Base-by-base conservation (phyloP, 2,888 invertebrate genomes). In the Nemotelus pantherinus region DNA sequence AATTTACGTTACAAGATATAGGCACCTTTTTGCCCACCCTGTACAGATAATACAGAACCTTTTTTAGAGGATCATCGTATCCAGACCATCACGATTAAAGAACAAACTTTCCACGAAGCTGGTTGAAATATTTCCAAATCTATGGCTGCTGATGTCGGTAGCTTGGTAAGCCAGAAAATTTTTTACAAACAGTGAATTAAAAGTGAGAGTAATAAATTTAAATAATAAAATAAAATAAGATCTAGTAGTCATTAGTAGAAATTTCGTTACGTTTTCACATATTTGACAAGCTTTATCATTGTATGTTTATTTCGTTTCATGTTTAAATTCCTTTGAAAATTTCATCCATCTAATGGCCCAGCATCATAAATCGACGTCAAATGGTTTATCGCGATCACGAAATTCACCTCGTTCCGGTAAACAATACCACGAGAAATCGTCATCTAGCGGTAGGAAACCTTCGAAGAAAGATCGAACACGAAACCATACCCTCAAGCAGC, bases 231-330 rank as follows among this genome's bases (percentile, higher is more conserved):
- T 25, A 25, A 25, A 25, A 25, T 25, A 25, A 25, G 25, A 63
- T 63, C 63, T 63, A 63, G 63, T 43, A 63, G 43, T 2, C 63
- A 9, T 1, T 10, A 4, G 3, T 63, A 5, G 6, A 5, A 39
- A 63, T 43, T 43, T 4, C n/a, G 2, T 41, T n/a, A 10, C 41
- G 6, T 43, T 43, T 10, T 63, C 43, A 63, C 5, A 10, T 7
- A 5, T 63, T 43, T 63, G 63, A 63, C 63, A 58, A n/a, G 25
- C 25, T 7, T 63, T 10, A 43, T 63, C 39, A 63, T 63, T 41
- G 39, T 63, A 43, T 63, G 63, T 63, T 63, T 43, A 43, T 63
- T 63, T 63, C 63, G 63, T 63, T 63, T 63, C 39, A 63, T 10
- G 63, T 63, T 63, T 63, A 63, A 63, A 63, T 63, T 63, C 43